Evolutionary conservation across 2,113 vertebrate species (phyloP), one percentile per base, ranked within the genome.

Genomic region (Varanus komodoensis): DNA sequence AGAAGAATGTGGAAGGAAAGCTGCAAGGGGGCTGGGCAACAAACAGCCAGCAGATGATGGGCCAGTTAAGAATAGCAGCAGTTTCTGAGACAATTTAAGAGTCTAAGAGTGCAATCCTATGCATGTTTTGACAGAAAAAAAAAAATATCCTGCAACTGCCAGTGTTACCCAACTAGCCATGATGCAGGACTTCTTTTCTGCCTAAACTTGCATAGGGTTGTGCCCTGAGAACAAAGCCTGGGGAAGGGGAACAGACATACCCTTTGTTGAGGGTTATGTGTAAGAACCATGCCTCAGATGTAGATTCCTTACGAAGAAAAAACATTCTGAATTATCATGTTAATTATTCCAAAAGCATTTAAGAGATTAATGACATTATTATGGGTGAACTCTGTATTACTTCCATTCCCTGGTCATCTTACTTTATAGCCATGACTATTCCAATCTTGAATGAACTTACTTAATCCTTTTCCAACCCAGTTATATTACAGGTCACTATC

Each of bases 191-290:
- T 2, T 54, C 11, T 54, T 54, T 54, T 54, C 54, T 54, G 54
- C 11, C 54, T 54, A 54, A 54, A 54, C 54, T 3, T 54, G 54
- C 7, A 4, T 54, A 12, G 54, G 54, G 11, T 54, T 54, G 54
- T 54, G 54, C 54, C 54, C 91, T 92, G 93, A 94, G 89, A 92
- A 5, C 87, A 79, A 91, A 90, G 87, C 90, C 25, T 57, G 25
- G 38, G n/a, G 15, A 21, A 27, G 23, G 6, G 17, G 90, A 89
- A 27, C 93, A 89, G 89, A 92, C 94, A 88, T 92, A 95, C 87
- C 91, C 91, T 93, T 91, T 92, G 90, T 78, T 94, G 94, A 92
- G 92, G 92, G 93, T 74, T 96, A 95, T 93, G 93, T 96, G 95
- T 94, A 92, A 67, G 82, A 74, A 69, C 92, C 86, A 91, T 90